Percentiles rank a stretch among this genome's conserved stretches.
Evolutionary conservation across 2,888 invertebrate genomes (phyloP).

Genomic region (Horisme vitalbata): DNA sequence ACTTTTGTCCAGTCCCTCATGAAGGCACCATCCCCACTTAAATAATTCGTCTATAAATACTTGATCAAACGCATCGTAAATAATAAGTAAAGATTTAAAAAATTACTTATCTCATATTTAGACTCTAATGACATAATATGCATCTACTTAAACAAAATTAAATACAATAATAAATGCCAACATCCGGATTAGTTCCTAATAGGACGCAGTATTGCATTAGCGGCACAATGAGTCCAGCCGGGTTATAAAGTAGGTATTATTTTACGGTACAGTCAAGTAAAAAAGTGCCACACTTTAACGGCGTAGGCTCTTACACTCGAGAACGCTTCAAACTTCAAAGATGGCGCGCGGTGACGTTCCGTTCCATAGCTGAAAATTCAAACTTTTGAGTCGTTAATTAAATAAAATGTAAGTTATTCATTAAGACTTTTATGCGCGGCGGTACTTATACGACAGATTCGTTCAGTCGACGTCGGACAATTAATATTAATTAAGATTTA

Average conservation of each 20-base stretch:
- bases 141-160: constrained; percentile 21
- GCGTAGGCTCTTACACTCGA: constrained; percentile 40
- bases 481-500: constrained; percentile 83
- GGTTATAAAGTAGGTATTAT: constrained; percentile 65
- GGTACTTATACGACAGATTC: constrained; percentile 78
- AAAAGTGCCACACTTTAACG: constrained; percentile 45
- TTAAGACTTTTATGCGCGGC: constrained; percentile 47
- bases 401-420: constrained; percentile 47
- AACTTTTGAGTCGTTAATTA: constrained; percentile 41
- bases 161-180: constrained; percentile 79
- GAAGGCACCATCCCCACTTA: too few relatives aligned
- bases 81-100: too few relatives aligned
- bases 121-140: not conserved
- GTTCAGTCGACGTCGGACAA: constrained; percentile 79
- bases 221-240: constrained; percentile 64
- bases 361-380: constrained; percentile 33
- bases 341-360: constrained; percentile 30
- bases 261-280: constrained; percentile 64
- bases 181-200: constrained; percentile 78
- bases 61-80: too few relatives aligned
- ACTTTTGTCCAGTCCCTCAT: too few relatives aligned
- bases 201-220: constrained; percentile 69
- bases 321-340: constrained; percentile 47
- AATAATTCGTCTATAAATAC: too few relatives aligned
- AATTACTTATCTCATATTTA: too few relatives aligned